These are phyloP conservation scores for Andrena bucephala DNA, from an alignment of 2,888 invertebrate genomes.

Conservation along the genomic window DNA sequence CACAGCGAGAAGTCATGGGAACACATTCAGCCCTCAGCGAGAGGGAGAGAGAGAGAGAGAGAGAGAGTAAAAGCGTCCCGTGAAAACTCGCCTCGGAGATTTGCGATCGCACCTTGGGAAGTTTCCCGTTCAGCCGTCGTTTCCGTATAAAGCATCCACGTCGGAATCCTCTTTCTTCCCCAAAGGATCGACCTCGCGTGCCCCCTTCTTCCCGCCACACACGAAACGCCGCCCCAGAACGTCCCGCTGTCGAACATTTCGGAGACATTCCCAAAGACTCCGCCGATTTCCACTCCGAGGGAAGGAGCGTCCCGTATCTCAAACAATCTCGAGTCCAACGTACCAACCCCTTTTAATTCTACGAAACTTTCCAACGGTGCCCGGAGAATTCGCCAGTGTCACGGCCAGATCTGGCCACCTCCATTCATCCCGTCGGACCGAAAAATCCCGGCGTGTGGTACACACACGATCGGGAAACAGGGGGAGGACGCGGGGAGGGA, in stretches of 20 bases:
- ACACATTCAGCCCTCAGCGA: constrained; percentile 38
- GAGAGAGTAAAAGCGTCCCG: constrained; percentile 58
- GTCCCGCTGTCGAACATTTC: neutral
- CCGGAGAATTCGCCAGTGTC: constrained; percentile 14
- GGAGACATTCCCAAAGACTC: too few species aligned
- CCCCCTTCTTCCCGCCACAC: neutral
- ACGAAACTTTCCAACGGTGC: neutral
- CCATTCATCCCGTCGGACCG: constrained; percentile 33
- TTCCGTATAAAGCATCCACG: constrained; percentile 51
- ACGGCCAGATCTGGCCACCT: constrained; percentile 11
- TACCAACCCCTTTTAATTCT: neutral
- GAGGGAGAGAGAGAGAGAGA: constrained; percentile 13
- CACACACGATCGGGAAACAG: neutral
- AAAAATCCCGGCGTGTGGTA: constrained; percentile 28
- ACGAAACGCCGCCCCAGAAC: neutral
- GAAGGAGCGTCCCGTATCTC: neutral
- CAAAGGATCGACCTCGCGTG: constrained; percentile 4
- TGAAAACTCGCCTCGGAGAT: constrained; percentile 75
- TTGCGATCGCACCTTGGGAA: constrained; percentile 73
- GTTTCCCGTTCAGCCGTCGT: constrained; percentile 46
- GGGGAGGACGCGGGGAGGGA: too few species aligned
- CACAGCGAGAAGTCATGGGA: constrained; percentile 82
- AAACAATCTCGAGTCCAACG: neutral
- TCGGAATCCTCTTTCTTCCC: constrained; percentile 40
- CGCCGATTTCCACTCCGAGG: too few species aligned